Percentiles rank a stretch among this genome's conserved stretches.
These are phyloP conservation scores for Tyria jacobaeae DNA, from an alignment of 2,888 invertebrate species.

Conservation along the genomic window DNA sequence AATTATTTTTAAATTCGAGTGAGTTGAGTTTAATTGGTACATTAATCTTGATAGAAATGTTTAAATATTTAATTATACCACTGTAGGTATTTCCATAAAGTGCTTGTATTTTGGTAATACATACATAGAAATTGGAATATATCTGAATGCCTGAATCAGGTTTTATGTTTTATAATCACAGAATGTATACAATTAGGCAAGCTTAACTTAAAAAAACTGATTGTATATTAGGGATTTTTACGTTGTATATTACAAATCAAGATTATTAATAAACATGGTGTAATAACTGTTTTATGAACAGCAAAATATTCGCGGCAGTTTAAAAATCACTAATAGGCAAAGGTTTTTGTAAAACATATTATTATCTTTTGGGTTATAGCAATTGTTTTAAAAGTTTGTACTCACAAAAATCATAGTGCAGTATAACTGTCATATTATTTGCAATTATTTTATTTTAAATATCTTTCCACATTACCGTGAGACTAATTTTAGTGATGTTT, in stretches of 20 bases:
- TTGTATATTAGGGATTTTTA: conserved; percentile 16
- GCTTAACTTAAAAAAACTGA: conserved; percentile 24
- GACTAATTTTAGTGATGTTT: conserved; percentile 41
- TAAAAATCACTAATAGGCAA: conserved; percentile 11
- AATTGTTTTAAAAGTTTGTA: conserved; percentile 18
- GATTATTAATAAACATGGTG: no score
- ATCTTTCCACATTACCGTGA: conserved; percentile 36
- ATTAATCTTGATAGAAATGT: not conserved
- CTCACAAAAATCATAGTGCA: conserved; percentile 41
- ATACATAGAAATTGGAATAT: not conserved
- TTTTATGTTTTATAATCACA: conserved; percentile 10
- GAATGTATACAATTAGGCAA: conserved; percentile 14
- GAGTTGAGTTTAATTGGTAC: conserved; percentile 3
- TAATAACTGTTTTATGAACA: not conserved
- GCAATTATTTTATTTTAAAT: conserved; percentile 31
- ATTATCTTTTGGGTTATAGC: conserved; percentile 12
- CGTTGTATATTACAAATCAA: not conserved
- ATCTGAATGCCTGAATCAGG: conserved; percentile 7
- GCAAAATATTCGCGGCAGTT: not conserved
- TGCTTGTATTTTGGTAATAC: conserved; percentile 8
- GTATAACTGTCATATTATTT: conserved; percentile 47
- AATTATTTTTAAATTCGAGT: conserved; percentile 7
- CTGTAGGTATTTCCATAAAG: not conserved
- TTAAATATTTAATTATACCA: not conserved
- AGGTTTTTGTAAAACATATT: not conserved